Conservation (phyloP, 1,140 invertebrate genomes). For the Cydia strobilella region DNA sequence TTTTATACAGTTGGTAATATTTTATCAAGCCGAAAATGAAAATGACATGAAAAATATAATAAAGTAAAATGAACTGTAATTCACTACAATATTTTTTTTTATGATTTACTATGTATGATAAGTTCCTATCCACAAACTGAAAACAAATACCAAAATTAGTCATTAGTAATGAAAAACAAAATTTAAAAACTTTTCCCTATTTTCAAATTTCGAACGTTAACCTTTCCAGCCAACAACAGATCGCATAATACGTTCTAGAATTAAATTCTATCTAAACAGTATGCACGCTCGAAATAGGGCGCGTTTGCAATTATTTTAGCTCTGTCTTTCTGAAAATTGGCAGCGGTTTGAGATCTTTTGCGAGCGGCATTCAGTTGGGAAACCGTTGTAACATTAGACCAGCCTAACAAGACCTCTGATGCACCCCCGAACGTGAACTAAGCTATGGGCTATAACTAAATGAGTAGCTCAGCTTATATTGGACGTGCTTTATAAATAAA, state of each 20-base stretch:
- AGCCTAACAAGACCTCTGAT: slow-evolving; percentile 54
- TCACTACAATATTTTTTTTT: no score
- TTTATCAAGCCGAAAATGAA: no score
- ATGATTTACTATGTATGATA: no score
- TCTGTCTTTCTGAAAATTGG: slow-evolving; percentile 80
- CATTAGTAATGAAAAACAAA: neutral
- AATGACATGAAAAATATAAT: no score
- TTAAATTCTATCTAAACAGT: slow-evolving; percentile 73
- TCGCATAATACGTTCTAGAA: slow-evolving; percentile 72
- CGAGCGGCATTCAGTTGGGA: slow-evolving; percentile 76
- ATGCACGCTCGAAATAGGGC: slow-evolving; percentile 75
- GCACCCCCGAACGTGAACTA: slow-evolving; percentile 43
- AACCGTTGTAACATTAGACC: slow-evolving; percentile 66
- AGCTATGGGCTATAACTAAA: slow-evolving; percentile 38
- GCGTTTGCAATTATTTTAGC: slow-evolving; percentile 79
- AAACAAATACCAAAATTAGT: neutral
- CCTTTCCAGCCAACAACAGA: slow-evolving; percentile 34
- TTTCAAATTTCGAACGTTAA: slow-evolving; percentile 22
- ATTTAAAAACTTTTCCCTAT: neutral
- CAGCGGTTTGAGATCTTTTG: slow-evolving; percentile 74
- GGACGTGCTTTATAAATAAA: slow-evolving; percentile 71
- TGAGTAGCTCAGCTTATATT: slow-evolving; percentile 58
- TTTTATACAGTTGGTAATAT: no score
- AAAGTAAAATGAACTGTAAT: no score
- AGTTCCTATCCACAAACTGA: no score